Evolutionary conservation across 2,113 vertebrate species (phyloP).

Genomic region (Cololabis saira): DNA sequence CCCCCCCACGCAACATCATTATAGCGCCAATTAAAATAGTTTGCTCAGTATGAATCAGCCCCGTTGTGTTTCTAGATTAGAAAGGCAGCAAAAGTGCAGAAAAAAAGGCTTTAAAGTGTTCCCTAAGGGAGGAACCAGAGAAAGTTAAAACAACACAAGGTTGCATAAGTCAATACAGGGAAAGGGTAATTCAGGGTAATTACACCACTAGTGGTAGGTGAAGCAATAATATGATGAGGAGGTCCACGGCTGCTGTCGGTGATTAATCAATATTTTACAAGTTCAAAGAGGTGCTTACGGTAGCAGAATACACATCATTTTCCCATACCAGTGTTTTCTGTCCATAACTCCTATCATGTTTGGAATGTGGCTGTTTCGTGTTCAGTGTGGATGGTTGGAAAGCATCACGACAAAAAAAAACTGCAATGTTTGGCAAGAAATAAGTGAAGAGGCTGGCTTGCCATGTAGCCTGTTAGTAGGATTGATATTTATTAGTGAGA

Average conservation of each 20-base stretch:
- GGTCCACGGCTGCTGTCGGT: constrained; percentile 5
- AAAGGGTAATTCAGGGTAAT: constrained; percentile 45
- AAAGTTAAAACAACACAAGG: constrained; percentile 8
- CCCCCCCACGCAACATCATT: constrained; percentile 19
- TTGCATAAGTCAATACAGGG: constrained; percentile 42
- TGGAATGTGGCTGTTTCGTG: too few species aligned
- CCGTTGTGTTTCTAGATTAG: constrained; percentile 3
- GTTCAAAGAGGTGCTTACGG: not conserved
- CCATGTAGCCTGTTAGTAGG: too few species aligned
- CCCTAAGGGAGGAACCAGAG: not conserved
- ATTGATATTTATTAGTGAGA: too few species aligned
- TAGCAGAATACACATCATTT: not conserved
- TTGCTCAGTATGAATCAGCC: constrained; percentile 36
- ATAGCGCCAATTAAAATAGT: constrained; percentile 44
- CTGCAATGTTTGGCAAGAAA: too few species aligned
- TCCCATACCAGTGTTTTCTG: too few species aligned
- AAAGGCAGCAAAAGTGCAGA: not conserved
- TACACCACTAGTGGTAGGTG: constrained; percentile 5
- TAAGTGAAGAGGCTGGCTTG: too few species aligned
- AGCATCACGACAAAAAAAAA: too few species aligned
- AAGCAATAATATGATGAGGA: constrained; percentile 20
- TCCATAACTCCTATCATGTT: too few species aligned
- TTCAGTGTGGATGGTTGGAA: too few species aligned
- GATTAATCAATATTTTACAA: constrained; percentile 29
- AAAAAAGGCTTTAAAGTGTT: constrained; percentile 1